A percentile compares a stretch with the other conserved stretches of the same genome.
Conservation (phyloP, 1,140 invertebrate species). For the Drosophila funebris region DNA sequence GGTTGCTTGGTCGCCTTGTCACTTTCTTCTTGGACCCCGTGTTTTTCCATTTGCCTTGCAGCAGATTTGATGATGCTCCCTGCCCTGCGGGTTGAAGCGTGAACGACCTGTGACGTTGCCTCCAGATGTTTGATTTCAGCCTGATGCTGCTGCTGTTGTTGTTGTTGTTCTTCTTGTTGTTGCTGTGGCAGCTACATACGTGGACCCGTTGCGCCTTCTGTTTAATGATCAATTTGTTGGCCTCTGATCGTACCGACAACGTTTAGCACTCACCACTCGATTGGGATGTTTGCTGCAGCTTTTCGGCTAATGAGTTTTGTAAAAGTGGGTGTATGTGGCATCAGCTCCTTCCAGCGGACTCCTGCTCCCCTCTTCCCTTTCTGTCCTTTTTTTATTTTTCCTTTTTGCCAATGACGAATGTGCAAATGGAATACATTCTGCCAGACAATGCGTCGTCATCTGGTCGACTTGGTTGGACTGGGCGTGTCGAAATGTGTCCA, state of each 20-base stretch:
- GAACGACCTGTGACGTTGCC: constrained; percentile 39
- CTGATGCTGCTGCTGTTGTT: constrained; percentile 50
- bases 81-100: constrained; percentile 29
- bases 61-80: constrained; percentile 46
- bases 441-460: constrained; percentile 50
- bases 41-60: constrained; percentile 33
- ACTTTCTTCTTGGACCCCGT: constrained; percentile 53
- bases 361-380: background rate
- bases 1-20: constrained; percentile 14
- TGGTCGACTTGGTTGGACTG: constrained; percentile 27
- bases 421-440: constrained; percentile 11
- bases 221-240: constrained; percentile 83
- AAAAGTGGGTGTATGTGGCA: constrained; percentile 69
- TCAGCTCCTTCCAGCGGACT: constrained; percentile 35
- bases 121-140: constrained; percentile 78
- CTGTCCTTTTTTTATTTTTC: background rate
- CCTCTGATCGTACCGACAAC: constrained; percentile 78
- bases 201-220: constrained; percentile 71
- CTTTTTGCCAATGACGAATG: constrained; percentile 19
- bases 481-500: constrained; percentile 38
- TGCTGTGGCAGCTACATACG: constrained; percentile 6
- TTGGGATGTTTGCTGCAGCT: constrained; percentile 37
- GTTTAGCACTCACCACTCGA: constrained; percentile 58
- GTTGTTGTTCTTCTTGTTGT: constrained; percentile 10
- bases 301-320: constrained; percentile 66